Evolutionary conservation across 2,797 vertebrate genomes (phyloP).

Genomic region (Sparus aurata): DNA sequence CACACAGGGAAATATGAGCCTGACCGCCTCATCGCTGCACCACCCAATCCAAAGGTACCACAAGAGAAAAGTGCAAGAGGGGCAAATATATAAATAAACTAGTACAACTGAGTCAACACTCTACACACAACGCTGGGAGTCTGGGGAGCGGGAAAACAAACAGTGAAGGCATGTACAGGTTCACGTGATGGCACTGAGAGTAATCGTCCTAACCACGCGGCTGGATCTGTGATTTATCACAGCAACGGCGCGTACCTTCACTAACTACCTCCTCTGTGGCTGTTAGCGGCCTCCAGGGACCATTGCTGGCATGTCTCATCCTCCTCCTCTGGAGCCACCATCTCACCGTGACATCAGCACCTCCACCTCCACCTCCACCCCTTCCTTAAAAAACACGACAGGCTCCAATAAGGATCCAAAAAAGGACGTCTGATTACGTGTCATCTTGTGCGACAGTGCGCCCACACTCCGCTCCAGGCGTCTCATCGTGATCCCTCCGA

Average conservation of each 20-base stretch:
- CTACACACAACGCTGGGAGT: slow-evolving; percentile 40
- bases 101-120: slow-evolving; percentile 73
- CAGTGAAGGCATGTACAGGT: slow-evolving; percentile 41
- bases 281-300: slow-evolving; percentile 31
- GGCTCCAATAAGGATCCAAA: slow-evolving; percentile 40
- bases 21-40: slow-evolving; percentile 44
- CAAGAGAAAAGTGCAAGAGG: slow-evolving; percentile 64
- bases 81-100: slow-evolving; percentile 78
- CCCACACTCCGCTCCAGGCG: slow-evolving; percentile 70
- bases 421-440: slow-evolving; percentile 52
- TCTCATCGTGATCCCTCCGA: slow-evolving; percentile 58
- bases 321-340: slow-evolving; percentile 49
- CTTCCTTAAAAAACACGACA: slow-evolving; percentile 41
- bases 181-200: slow-evolving; percentile 62
- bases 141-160: slow-evolving; percentile 61
- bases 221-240: slow-evolving; percentile 72
- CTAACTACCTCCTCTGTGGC: slow-evolving; percentile 54
- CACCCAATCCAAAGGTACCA: slow-evolving; percentile 37
- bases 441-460: slow-evolving; percentile 63
- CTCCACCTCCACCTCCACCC: background rate
- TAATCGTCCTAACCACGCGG: slow-evolving; percentile 60
- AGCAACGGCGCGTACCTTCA: slow-evolving; percentile 44
- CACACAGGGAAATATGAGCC: slow-evolving; percentile 63
- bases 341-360: slow-evolving; percentile 57
- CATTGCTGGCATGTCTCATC: slow-evolving; percentile 35